Base-by-base conservation (phyloP, 2,797 vertebrate species). In the Takifugu ocellatus region DNA sequence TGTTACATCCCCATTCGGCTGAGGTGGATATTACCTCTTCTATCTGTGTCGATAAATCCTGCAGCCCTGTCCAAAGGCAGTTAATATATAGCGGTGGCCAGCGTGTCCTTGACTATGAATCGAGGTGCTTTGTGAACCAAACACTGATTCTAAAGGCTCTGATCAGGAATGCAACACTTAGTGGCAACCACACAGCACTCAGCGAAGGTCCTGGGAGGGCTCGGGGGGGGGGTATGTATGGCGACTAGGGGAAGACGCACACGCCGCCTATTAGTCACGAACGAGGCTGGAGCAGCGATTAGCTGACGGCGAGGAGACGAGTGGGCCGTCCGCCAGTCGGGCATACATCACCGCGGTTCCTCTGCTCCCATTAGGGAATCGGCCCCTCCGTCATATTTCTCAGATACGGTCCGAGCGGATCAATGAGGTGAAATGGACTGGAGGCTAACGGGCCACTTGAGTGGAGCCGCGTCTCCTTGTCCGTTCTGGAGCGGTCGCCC, bases 371-470 rank as follows among this genome's bases (percentile, higher is more conserved):
- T 87, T 87, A 87, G 74, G 62, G 75, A 81, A 78, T 74, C 72
- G 15, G 72, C 67, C 69, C 21, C 73, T 70, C 68, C 60, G 83
- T 79, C 81, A 83, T 87, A 87, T 86, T 84, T 85, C 82, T 82
- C 62, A 51, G 55, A 75, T 72, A 54, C 2, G 3, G 52, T 50
- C 63, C 17, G 72, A 67, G 36, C 53, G 31, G 81, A 88, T 88
- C 83, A 74, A 87, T 90, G 71, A 64, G 63, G 70, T 1, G 50
- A 74, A 77, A 79, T 79, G 75, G 72, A 75, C 55, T 72, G 21
- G 51, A 69, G 74, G 80, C 78, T 73, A 75, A 56, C 49, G 10
- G 72, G 59, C 74, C 68, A 59, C 61, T 72, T 49, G 76, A 77
- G 70, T 63, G 70, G 50, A 51, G 59, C 53, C 66, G 46, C 74